Base-by-base conservation (phyloP, 2,113 vertebrate species). In the Pao palembangensis region DNA sequence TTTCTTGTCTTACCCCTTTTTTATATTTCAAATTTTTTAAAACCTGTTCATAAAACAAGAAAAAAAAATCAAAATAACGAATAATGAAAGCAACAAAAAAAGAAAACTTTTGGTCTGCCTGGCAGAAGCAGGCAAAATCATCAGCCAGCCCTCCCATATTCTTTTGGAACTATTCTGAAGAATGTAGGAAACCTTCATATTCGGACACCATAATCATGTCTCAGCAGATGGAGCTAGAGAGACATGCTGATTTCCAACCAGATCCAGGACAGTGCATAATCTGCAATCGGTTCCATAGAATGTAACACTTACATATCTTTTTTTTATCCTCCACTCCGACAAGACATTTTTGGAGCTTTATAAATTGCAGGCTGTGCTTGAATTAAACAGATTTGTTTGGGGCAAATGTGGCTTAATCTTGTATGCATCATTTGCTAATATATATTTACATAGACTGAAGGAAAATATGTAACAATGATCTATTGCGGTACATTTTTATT, bases 171-270 rank as follows among this genome's bases (percentile, higher is more conserved):
- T n/a, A n/a, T n/a, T n/a, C n/a, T n/a, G 25, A 28, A 28, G 25
- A 28, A 28, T 28, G 21, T 23, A 23, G 43, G 42, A 3, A 72
- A 62, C 60, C 6, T 49, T 49, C 61, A 52, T 4, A 3, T 58
- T 23, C 31, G 49, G 58, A 14, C 4, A 54, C 31, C 55, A 28
- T 58, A 59, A 31, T 56, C 20, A 64, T 1, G 23, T 53, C 55
- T 80, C 85, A 80, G 81, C 73, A 87, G 87, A 83, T 80, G 82
- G 82, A 34, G 79, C 85, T 71, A 85, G 71, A 85, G 83, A 83
- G 76, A 82, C 8, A 6, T n/a, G 41, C 14, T 52, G 71, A 23
- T 55, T 31, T 64, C 34, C 23, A 68, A 68, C 78, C 69, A 50
- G 34, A 71, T 3, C 43, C 58, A 48, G 38, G 55, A 65, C 67